phyloP scores from a whole-genome alignment of 2,888 invertebrate genomes.

The Netelia melanura region DNA sequence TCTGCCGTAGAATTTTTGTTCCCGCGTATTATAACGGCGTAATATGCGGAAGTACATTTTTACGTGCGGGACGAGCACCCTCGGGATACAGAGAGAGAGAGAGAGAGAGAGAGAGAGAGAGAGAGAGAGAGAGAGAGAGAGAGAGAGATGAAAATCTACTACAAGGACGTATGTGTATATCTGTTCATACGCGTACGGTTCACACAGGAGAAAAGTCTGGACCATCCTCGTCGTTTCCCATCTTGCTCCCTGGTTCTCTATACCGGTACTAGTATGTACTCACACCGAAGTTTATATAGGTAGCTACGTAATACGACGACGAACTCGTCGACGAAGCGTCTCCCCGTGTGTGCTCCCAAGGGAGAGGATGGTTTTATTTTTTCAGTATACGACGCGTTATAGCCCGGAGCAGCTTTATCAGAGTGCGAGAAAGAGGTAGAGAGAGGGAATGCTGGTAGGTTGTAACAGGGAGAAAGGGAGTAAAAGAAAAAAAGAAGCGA shows the following conservation, averaged over 20 bases:
- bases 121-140: background rate
- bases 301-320: constrained; percentile 26
- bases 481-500: constrained; percentile 19
- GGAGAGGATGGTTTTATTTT: constrained; percentile 61
- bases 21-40: constrained; percentile 64
- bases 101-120: constrained; percentile 21
- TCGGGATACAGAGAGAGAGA: constrained; percentile 52
- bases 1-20: constrained; percentile 57
- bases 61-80: constrained; percentile 63
- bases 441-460: constrained; percentile 26
- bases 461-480: constrained; percentile 30
- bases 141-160: constrained; percentile 14
- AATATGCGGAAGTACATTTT: constrained; percentile 65
- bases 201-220: constrained; percentile 25
- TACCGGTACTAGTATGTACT: constrained; percentile 26
- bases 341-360: constrained; percentile 36
- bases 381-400: constrained; percentile 61
- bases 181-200: background rate
- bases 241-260: constrained; percentile 25
- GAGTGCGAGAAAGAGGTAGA: constrained; percentile 33
- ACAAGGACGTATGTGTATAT: background rate
- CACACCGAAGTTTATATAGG: constrained; percentile 42
- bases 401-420: constrained; percentile 66
- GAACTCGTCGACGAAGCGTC: constrained; percentile 53
- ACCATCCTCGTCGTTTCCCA: constrained; percentile 41